Conservation (phyloP, 2,888 invertebrate species). For the Hylaea fasciaria region DNA sequence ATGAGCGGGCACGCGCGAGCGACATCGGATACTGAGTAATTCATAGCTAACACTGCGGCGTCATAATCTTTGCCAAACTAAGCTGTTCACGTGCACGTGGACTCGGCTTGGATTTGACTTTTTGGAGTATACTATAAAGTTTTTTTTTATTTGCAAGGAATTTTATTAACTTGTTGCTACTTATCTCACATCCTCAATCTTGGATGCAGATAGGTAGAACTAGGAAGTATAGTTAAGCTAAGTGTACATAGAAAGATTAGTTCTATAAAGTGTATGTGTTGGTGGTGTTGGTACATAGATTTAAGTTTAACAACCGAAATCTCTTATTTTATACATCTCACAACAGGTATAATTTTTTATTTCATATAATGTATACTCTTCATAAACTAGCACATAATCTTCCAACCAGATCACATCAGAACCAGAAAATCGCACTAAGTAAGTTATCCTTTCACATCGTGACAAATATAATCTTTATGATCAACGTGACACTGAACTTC, state of each 20-base stretch:
- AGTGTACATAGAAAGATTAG: no score
- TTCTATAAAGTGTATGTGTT: no score
- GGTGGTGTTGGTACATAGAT: no score
- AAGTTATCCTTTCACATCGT: constrained; percentile 9
- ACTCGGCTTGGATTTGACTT: not conserved
- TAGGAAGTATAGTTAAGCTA: no score
- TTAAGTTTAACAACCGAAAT: no score
- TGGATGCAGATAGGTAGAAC: no score
- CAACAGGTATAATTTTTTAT: no score
- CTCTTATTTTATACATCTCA: no score
- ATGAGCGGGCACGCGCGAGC: constrained; percentile 63
- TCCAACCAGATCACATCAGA: constrained; percentile 1
- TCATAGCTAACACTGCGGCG: constrained; percentile 22
- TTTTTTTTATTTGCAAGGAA: no score
- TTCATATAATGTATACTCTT: not conserved
- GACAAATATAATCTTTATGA: not conserved
- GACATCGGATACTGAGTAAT: constrained; percentile 28
- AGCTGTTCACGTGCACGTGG: not conserved
- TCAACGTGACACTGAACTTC: constrained; percentile 12
- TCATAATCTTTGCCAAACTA: constrained; percentile 6
- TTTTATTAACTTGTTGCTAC: no score
- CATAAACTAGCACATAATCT: not conserved
- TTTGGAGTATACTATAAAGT: not conserved
- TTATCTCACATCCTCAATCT: no score
- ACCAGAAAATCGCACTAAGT: constrained; percentile 18